Evolutionary conservation across 2,888 invertebrate genomes (phyloP).

Genomic region (Thera britannica): DNA sequence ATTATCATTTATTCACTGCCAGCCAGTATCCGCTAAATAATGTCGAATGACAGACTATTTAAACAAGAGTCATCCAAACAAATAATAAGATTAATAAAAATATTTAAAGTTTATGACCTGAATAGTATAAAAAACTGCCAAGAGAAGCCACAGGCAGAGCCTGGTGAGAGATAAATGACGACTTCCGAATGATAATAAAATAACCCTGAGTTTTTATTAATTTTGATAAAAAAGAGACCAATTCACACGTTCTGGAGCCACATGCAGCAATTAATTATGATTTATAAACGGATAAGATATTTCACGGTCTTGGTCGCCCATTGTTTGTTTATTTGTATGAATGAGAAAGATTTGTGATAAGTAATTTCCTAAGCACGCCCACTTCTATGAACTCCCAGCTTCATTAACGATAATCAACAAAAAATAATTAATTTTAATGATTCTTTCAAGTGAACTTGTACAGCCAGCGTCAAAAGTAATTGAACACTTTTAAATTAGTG

Average conservation of each 20-base stretch:
- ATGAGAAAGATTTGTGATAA: slow-evolving; percentile 27
- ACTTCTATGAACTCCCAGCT: slow-evolving; percentile 2
- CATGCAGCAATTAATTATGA: slow-evolving; percentile 63
- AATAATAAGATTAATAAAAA: too few relatives aligned
- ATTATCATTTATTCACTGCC: too few relatives aligned
- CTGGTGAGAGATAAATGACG: slow-evolving; percentile 10
- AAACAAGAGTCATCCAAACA: too few relatives aligned
- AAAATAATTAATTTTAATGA: background rate
- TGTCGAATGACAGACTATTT: too few relatives aligned
- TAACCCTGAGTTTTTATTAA: slow-evolving; percentile 7
- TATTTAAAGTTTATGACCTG: too few relatives aligned
- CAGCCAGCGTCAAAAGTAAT: too few relatives aligned
- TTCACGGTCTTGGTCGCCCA: slow-evolving; percentile 55
- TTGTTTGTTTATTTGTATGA: slow-evolving; percentile 38
- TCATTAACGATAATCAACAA: background rate
- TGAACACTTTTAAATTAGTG: too few relatives aligned
- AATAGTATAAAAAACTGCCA: too few relatives aligned
- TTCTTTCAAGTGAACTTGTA: background rate
- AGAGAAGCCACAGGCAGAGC: too few relatives aligned
- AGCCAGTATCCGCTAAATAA: too few relatives aligned
- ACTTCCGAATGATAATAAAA: slow-evolving; percentile 12
- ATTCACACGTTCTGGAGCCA: slow-evolving; percentile 48
- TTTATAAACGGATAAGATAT: slow-evolving; percentile 57
- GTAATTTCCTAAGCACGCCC: slow-evolving; percentile 26
- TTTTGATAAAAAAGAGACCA: slow-evolving; percentile 15